Evolutionary conservation across 1,140 invertebrate species (phyloP).

Genomic region (Amyelois transitella): DNA sequence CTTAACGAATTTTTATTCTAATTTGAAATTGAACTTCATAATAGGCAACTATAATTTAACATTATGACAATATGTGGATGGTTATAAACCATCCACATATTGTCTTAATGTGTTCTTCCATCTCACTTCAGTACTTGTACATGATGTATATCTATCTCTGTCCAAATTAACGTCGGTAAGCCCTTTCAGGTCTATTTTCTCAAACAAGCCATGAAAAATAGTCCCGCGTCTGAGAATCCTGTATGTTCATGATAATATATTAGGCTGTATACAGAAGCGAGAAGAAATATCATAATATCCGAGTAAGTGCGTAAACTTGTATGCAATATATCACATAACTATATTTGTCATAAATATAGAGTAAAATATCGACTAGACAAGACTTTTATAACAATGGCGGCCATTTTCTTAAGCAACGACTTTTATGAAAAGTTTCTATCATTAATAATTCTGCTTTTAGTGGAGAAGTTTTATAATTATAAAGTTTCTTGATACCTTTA

Average conservation of each 20-base stretch:
- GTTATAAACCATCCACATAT: conserved; percentile 41
- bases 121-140: neutral
- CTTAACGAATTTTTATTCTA: too few species aligned
- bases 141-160: conserved; percentile 20
- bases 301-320: conserved; percentile 24
- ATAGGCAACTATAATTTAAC: too few species aligned
- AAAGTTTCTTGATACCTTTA: neutral
- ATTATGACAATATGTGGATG: too few species aligned
- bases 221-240: conserved; percentile 13
- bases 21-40: too few species aligned
- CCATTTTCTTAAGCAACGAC: neutral
- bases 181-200: conserved; percentile 20
- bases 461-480: neutral
- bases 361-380: neutral
- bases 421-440: neutral
- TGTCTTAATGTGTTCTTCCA: conserved; percentile 40
- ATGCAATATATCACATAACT: conserved; percentile 17
- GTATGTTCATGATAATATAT: conserved; percentile 14
- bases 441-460: neutral
- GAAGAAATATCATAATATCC: conserved; percentile 8
- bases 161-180: conserved; percentile 41
- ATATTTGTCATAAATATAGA: conserved; percentile 8
- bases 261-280: neutral
- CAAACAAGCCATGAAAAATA: conserved; percentile 33
- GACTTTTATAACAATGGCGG: neutral